A percentile compares a stretch with the other conserved stretches of the same genome.
These are phyloP conservation scores for Pavo muticus DNA, from an alignment of 2,113 vertebrate genomes.

Conservation along the genomic window DNA sequence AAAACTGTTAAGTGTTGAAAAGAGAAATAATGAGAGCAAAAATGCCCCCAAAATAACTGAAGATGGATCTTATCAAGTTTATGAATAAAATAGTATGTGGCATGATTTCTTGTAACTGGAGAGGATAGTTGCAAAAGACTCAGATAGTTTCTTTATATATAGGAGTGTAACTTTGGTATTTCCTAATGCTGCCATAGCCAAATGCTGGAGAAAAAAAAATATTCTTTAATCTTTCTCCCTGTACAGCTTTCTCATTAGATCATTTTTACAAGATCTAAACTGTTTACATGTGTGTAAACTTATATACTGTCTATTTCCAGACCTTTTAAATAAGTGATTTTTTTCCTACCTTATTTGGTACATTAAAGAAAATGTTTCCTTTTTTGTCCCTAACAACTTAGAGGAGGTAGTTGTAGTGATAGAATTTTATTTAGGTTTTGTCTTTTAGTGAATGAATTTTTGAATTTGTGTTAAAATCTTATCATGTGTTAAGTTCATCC, in stretches of 20 bases:
- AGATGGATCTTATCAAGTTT: slow-evolving; percentile 1
- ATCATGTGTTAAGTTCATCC: neutral
- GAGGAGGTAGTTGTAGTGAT: fast-evolving
- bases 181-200: neutral
- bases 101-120: neutral
- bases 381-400: neutral
- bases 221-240: neutral
- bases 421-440: neutral
- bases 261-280: neutral
- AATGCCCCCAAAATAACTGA: neutral
- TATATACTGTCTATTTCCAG: neutral
- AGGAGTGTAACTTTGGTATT: neutral
- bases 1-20: slow-evolving; percentile 39
- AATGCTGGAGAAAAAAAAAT: neutral
- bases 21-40: slow-evolving; percentile 5
- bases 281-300: neutral
- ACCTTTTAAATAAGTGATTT: neutral
- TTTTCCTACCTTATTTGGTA: neutral
- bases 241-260: neutral
- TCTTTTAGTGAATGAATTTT: neutral
- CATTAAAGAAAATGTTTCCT: neutral
- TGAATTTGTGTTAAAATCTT: neutral
- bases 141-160: neutral
- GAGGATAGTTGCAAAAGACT: neutral
- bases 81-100: neutral